A percentile compares a stretch with the other conserved stretches of the same genome.
Evolutionary conservation across 2,888 invertebrate species (phyloP).

Genomic region (Idaea aversata): DNA sequence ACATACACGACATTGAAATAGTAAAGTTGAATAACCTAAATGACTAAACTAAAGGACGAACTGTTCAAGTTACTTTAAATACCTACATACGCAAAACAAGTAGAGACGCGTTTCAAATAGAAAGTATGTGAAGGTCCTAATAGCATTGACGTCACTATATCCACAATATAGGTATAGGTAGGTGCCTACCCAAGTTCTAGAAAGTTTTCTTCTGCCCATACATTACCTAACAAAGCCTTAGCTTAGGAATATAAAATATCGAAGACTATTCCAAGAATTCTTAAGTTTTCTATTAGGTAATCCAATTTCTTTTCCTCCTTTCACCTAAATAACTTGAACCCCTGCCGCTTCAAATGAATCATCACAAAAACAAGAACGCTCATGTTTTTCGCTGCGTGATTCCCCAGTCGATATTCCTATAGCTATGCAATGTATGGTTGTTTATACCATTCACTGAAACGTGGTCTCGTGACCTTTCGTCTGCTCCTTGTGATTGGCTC

Average conservation of each 20-base stretch:
- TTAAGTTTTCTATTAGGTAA: not conserved
- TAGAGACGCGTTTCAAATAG: not conserved
- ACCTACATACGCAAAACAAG: not conserved
- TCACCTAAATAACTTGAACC: not conserved
- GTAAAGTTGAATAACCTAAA: conserved; percentile 18
- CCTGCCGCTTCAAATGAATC: conserved; percentile 33
- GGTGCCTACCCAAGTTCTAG: not conserved
- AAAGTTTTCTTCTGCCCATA: not conserved
- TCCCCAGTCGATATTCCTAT: conserved; percentile 38
- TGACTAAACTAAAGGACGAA: conserved; percentile 9
- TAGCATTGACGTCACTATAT: not conserved
- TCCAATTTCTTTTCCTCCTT: not conserved
- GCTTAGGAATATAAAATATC: not conserved
- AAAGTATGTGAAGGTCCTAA: not conserved
- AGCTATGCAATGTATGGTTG: conserved; percentile 19
- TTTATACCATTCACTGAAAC: conserved; percentile 31
- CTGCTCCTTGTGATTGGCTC: conserved; percentile 51
- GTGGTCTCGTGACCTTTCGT: conserved; percentile 64
- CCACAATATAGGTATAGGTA: not conserved
- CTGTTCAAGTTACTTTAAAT: not conserved
- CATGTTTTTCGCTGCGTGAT: conserved; percentile 41
- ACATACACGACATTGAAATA: conserved; percentile 17
- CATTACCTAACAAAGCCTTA: no score
- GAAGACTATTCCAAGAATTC: not conserved
- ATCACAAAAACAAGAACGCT: conserved; percentile 34